Evolutionary conservation across 1,140 invertebrate genomes (phyloP), one percentile per base, ranked within the genome.

Genomic region (Eulimnadia texana): DNA sequence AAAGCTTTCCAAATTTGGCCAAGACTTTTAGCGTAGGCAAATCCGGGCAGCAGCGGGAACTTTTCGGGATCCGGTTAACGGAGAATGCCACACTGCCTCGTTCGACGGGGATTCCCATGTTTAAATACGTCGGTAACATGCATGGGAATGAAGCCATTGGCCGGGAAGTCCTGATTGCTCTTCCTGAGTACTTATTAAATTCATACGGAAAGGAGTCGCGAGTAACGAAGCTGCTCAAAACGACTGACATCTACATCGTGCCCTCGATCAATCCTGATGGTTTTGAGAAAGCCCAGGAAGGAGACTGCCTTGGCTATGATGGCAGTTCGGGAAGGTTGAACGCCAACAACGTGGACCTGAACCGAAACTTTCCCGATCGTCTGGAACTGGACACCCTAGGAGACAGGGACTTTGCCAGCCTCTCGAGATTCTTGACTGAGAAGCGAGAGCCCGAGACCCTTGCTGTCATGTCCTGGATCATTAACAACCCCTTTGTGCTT

Each of bases 181-280:
- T 84, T 49, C 71, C 75, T n/a, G 69, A 74, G 27, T 74, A 80
- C 68, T 64, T 83, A 47, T 72, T 78, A 29, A 19, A 28, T 0
- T 67, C 67, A 29, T 72, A 72, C 62, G 66, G 58, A 3, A 62
- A 60, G 23, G 64, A 68, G 56, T 53, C 60, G 11, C 72, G 87
- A 51, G 74, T 91, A 16, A 82, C 82, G 0, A 76, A 76, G 60
- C 71, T 98, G 16, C 75, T 98, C 0, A 83, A 92, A 65, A 78
- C 73, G 0, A 90, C 86, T 0, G 91, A 97, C 70, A 88, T 97
- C 53, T 90, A 84, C 71, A 73, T 98, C 51, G 85, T 96, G 82
- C 93, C 93, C 1, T 87, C 87, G 10, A 79, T 94, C 75, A 94
- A 95, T 76, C 91, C 91, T 51, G 91, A 97, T 79, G 91, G 90